phyloP scores from a whole-genome alignment of 2,888 invertebrate species.

The Punctoribates punctum region DNA sequence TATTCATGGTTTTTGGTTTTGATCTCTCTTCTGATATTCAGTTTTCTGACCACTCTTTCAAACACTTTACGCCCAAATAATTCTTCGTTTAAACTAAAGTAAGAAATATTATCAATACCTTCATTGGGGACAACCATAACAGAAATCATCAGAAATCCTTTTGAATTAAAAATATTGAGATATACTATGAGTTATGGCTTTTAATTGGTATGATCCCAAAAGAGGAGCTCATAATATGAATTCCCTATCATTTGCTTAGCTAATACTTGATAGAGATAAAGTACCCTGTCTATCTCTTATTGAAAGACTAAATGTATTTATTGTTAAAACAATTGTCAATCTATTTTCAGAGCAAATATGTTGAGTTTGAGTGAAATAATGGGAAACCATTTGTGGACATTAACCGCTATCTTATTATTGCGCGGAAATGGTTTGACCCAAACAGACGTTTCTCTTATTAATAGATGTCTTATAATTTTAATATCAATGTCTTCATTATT shows the following conservation, averaged over 20 bases:
- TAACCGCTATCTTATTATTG: not conserved
- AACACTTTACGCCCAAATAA: not conserved
- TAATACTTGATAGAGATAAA: too few species aligned
- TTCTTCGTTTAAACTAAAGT: not conserved
- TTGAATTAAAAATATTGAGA: too few species aligned
- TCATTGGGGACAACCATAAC: too few species aligned
- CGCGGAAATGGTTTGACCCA: conserved; percentile 13
- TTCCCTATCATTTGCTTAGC: too few species aligned
- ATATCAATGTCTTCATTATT: conserved; percentile 5
- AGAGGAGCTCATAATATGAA: too few species aligned
- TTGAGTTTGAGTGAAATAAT: not conserved
- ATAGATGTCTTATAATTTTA: not conserved
- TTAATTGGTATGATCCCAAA: too few species aligned
- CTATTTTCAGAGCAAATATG: not conserved
- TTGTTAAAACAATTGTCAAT: not conserved
- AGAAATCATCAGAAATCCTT: too few species aligned
- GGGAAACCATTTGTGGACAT: not conserved
- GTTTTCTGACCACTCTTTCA: not conserved
- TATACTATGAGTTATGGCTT: too few species aligned
- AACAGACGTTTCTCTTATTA: not conserved
- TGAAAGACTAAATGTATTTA: not conserved
- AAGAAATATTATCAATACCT: not conserved
- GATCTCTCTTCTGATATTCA: not conserved
- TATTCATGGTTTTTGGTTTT: not conserved
- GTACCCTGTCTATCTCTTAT: too few species aligned